phyloP scores from a whole-genome alignment of 2,113 vertebrate genomes.

The Oxyruncus cristatus region DNA sequence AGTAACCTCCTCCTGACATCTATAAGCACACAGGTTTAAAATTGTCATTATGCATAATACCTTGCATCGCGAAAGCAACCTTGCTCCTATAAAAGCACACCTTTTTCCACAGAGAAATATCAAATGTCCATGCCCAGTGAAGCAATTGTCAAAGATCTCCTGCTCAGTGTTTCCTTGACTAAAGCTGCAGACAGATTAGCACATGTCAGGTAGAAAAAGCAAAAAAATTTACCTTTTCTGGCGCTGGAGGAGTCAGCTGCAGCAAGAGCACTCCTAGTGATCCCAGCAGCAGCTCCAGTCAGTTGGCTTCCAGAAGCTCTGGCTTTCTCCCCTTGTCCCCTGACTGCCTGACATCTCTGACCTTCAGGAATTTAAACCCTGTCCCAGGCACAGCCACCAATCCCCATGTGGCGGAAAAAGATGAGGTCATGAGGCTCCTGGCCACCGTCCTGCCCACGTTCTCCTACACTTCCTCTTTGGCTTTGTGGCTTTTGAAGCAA shows the following conservation, averaged over 20 bases:
- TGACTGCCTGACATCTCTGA: constrained; percentile 40
- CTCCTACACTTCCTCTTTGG: constrained; percentile 78
- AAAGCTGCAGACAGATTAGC: neutral
- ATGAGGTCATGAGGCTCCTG: constrained; percentile 73
- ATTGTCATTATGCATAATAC: neutral
- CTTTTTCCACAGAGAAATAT: neutral
- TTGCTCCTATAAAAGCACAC: neutral
- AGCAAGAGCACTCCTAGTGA: neutral
- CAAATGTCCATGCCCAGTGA: neutral
- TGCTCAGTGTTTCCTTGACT: neutral
- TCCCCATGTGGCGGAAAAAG: constrained; percentile 54
- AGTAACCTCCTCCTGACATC: neutral
- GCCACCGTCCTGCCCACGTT: constrained; percentile 69
- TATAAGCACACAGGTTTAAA: neutral
- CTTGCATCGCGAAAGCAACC: neutral
- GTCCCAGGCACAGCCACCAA: constrained; percentile 53
- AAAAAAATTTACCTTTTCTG: constrained; percentile 54
- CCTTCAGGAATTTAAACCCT: constrained; percentile 75
- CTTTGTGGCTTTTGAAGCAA: constrained; percentile 76
- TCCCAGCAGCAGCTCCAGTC: neutral
- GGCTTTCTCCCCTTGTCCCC: neutral
- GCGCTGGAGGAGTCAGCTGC: neutral
- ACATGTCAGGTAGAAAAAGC: neutral
- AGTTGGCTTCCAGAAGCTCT: neutral
- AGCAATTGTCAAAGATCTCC: neutral